Base-by-base conservation (phyloP, 2,888 invertebrate species). In the Gymnoscelis rufifasciata region DNA sequence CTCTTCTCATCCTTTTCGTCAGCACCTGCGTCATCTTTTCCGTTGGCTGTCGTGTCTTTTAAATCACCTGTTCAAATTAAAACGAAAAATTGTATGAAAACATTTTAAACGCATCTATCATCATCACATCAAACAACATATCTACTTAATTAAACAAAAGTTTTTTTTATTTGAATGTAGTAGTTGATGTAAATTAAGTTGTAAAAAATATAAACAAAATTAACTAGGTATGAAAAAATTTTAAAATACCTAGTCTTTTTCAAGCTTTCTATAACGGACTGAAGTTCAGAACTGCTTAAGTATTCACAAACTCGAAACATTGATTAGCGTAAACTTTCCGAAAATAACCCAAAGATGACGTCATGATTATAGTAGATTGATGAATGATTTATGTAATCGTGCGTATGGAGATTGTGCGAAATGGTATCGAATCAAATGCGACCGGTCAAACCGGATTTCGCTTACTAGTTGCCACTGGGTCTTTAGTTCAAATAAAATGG, bases 1-100 rank as follows among this genome's bases (percentile, higher is more conserved):
- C 52, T 68, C 56, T 83, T 84, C 43, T 78, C 82, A 19, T 80
- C 82, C 49, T 88, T 84, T 49, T 82, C 82, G 4, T 76, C 83
- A n/a, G 69, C 75, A 33, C 64, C 73, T 6, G 66, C 70, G 43
- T 84, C 88, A 2, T 76, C 77, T 39, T 88, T 88, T 15, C 88
- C 88, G 59, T 88, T 88, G 26, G 87, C 87, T 7, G 83, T 87
- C 19, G 83, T 74, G 31, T 83, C 80, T 62, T 87, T 87, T 27
- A 73, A 68, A 44, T 88, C 88, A 37, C 83, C 88, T 86, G 65
- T 38, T 29, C 5, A 27, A 29, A 54, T 52, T 38, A 39, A 57
- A 59, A 11, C 8, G 19, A 29, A 7, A n/a, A n/a, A n/a, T n/a
- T n/a, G n/a, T n/a, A n/a, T n/a, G n/a, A n/a, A n/a, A n/a, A n/a